phyloP scores from a whole-genome alignment of 2,113 vertebrate species.

The Apaloderma vittatum region DNA sequence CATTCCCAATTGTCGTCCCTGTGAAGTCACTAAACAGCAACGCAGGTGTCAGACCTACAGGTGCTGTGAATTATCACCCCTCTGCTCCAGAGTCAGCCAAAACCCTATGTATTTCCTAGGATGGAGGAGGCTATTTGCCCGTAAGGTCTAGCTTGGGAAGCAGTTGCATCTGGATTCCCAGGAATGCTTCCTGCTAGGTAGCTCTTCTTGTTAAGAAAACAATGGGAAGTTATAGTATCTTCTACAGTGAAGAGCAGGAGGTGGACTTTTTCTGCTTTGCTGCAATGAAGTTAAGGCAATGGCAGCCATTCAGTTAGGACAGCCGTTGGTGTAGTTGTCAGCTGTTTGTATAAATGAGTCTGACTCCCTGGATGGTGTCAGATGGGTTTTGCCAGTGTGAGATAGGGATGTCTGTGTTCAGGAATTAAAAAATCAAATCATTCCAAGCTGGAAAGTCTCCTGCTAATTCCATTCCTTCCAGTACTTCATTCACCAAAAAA shows the following conservation, averaged over 20 bases:
- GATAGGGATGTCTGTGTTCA: neutral
- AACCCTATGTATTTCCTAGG: neutral
- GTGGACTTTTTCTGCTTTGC: neutral
- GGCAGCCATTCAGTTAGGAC: neutral
- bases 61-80: neutral
- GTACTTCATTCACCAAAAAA: neutral
- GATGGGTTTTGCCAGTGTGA: neutral
- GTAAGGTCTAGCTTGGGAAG: neutral
- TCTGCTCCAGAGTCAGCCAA: neutral
- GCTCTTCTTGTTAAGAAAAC: neutral
- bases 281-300: neutral
- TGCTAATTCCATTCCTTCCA: neutral
- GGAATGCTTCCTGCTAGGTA: neutral
- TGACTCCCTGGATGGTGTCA: neutral
- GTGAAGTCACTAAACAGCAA: neutral
- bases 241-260: neutral
- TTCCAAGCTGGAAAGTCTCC: neutral
- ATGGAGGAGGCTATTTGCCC: neutral
- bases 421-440: neutral
- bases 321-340: neutral
- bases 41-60: accelerated
- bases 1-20: neutral
- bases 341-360: neutral
- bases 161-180: neutral
- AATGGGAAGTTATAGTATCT: neutral